phyloP scores from a whole-genome alignment of 2,113 vertebrate genomes.

The Leptocoma aspasia region DNA sequence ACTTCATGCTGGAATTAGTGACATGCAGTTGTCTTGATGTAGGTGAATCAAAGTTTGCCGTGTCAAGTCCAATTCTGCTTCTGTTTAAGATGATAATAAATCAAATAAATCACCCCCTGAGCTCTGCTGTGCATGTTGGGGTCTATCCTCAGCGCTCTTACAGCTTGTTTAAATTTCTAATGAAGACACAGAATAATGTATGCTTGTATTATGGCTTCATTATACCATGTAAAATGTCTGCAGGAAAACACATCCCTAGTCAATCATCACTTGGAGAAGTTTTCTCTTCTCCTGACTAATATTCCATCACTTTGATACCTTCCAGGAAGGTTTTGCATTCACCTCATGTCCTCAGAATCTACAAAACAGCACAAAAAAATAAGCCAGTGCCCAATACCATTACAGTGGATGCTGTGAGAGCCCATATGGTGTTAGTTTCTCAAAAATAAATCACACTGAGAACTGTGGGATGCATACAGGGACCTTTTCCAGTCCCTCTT shows the following conservation, averaged over 20 bases:
- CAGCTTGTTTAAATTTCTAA: constrained; percentile 44
- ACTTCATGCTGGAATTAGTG: background rate
- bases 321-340: constrained; percentile 24
- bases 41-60: constrained; percentile 35
- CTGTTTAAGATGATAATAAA: constrained; percentile 16
- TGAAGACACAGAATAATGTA: constrained; percentile 12
- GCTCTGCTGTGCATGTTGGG: background rate
- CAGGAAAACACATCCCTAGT: constrained; percentile 2
- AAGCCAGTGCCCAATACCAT: background rate
- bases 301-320: background rate
- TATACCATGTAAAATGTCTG: background rate
- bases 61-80: constrained; percentile 20
- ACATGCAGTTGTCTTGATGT: background rate
- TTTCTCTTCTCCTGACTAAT: background rate
- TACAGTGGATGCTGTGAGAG: background rate
- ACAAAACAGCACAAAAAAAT: constrained; percentile 25
- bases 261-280: constrained; percentile 8
- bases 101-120: constrained; percentile 23
- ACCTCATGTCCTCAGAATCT: background rate
- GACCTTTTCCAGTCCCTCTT: background rate
- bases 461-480: background rate
- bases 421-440: constrained; percentile 29
- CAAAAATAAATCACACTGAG: constrained; percentile 41
- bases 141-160: background rate
- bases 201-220: constrained; percentile 27